Evolutionary conservation across 2,888 invertebrate genomes (phyloP).

Genomic region (Hartigia nigra): DNA sequence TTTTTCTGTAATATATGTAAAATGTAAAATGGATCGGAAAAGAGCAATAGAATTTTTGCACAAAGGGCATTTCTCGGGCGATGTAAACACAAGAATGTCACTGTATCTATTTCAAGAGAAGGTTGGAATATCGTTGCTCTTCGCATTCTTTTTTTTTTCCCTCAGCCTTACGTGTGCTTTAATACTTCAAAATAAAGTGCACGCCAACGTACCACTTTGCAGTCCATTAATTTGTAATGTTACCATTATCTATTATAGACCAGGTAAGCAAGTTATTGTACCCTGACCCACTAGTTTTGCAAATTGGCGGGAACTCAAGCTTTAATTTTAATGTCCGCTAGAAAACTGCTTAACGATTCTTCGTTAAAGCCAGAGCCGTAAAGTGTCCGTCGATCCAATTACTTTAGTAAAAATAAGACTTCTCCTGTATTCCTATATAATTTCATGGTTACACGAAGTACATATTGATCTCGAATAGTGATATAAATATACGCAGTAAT

Average conservation of each 20-base stretch:
- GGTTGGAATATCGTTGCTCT: background rate
- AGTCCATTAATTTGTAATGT: constrained; percentile 48
- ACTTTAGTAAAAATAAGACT: background rate
- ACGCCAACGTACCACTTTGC: constrained; percentile 38
- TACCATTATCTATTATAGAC: constrained; percentile 40
- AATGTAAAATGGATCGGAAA: background rate
- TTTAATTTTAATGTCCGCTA: constrained; percentile 6
- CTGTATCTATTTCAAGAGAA: constrained; percentile 1
- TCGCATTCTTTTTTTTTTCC: background rate
- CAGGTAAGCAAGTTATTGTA: constrained; percentile 32
- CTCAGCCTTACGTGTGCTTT: constrained; percentile 1
- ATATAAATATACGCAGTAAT: background rate
- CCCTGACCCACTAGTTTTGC: constrained; percentile 30
- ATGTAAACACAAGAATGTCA: background rate
- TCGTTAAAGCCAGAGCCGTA: constrained; percentile 4
- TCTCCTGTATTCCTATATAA: background rate
- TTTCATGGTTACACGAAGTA: background rate
- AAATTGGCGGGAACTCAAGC: constrained; percentile 23
- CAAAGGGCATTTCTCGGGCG: background rate
- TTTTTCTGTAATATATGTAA: background rate
- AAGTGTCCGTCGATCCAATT: background rate
- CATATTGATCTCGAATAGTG: background rate
- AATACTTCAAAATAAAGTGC: constrained; percentile 37
- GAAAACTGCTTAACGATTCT: constrained; percentile 10
- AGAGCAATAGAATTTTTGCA: background rate